Evolutionary conservation across 2,888 invertebrate species (phyloP), one percentile per base, ranked within the genome.

Genomic region (Pecten maximus): DNA sequence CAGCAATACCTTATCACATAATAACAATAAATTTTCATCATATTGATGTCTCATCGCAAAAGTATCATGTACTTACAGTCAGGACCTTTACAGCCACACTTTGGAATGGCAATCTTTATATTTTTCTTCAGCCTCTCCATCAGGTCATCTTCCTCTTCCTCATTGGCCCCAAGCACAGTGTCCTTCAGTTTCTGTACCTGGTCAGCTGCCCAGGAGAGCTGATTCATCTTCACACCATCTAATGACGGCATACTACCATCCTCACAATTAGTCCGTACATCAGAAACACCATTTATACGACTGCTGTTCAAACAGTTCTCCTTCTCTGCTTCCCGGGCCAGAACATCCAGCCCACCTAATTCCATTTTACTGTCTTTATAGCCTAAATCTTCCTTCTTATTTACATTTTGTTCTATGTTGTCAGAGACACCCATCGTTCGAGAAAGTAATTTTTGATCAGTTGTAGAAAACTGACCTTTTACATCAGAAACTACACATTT

Each of bases 1-100:
- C 2, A 54, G 2, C 48, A 48, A 48, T 19, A 48, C n/a, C n/a
- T n/a, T n/a, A n/a, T n/a, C n/a, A n/a, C n/a, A n/a, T n/a, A n/a
- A n/a, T n/a, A n/a, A n/a, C n/a, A n/a, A n/a, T n/a, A n/a, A n/a
- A n/a, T n/a, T n/a, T n/a, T n/a, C n/a, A n/a, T n/a, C n/a, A n/a
- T n/a, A n/a, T n/a, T n/a, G n/a, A n/a, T n/a, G n/a, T n/a, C n/a
- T n/a, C 44, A 44, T 4, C 12, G 12, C 44, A 44, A 4, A 12
- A 44, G 44, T 44, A 54, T 16, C 6, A 44, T 87, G 48, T 54
- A 94, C 97, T 97, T 96, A 97, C 97, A 97, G 97, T 98, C 98
- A 96, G 94, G 94, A 16, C 98, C 98, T 97, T 98, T 98, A 97
- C 99, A 99, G 96, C 98, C 98, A 97, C 99, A 99, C 95, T 98